A percentile compares a stretch with the other conserved stretches of the same genome.
phyloP scores from a whole-genome alignment of 2,888 invertebrate species.

The Acholoe squamosa region DNA sequence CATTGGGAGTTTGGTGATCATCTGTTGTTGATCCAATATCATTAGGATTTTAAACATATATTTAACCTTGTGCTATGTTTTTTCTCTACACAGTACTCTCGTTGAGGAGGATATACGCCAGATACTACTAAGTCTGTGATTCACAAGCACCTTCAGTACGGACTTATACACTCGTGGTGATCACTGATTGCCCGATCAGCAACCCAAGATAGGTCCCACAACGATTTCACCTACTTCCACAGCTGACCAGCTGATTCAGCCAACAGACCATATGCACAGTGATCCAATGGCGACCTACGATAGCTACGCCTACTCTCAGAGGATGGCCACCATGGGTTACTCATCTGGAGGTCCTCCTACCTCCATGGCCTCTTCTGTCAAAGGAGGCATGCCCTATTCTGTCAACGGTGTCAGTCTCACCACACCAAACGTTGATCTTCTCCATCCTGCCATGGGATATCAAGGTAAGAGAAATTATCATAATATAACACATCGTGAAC shows the following conservation, averaged over 20 bases:
- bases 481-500: not conserved
- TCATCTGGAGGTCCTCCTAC: conserved; percentile 69
- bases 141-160: not conserved
- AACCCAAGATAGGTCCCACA: not conserved
- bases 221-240: not conserved
- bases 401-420: conserved; percentile 81
- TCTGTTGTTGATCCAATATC: too few relatives aligned
- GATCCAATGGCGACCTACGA: conserved; percentile 67
- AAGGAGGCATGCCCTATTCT: conserved; percentile 76
- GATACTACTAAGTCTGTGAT: too few relatives aligned
- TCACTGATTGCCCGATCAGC: not conserved
- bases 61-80: too few relatives aligned
- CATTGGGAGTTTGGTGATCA: too few relatives aligned
- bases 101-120: too few relatives aligned
- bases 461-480: conserved; percentile 79
- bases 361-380: conserved; percentile 72
- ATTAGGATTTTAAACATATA: too few relatives aligned
- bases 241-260: not conserved
- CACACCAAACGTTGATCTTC: conserved; percentile 86
- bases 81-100: too few relatives aligned
- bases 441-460: conserved; percentile 88
- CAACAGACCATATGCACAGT: not conserved
- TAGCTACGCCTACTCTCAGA: conserved; percentile 66
- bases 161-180: not conserved
- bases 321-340: conserved; percentile 68